phyloP scores from a whole-genome alignment of 2,113 vertebrate species.

The Polyodon spathula region DNA sequence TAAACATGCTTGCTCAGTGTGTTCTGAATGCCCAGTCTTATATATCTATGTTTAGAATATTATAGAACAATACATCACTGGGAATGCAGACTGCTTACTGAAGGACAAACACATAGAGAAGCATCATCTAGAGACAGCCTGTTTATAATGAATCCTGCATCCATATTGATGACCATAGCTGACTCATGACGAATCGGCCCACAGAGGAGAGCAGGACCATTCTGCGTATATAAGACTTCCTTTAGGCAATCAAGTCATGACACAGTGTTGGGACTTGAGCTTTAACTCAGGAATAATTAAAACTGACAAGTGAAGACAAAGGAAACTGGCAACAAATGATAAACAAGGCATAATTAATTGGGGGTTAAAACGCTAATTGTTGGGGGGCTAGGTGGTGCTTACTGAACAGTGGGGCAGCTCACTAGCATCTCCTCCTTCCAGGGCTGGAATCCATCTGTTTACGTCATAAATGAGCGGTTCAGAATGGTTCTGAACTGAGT shows the following conservation, averaged over 20 bases:
- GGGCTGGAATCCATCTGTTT: no score
- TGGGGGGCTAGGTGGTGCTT: no score
- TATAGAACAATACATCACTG: constrained; percentile 25
- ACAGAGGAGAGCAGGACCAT: neutral
- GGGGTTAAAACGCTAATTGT: no score
- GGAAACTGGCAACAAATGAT: neutral
- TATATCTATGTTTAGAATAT: constrained; percentile 41
- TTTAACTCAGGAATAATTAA: neutral
- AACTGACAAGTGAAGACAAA: neutral
- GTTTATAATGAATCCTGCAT: constrained; percentile 25
- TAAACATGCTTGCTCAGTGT: no score
- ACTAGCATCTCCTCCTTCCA: no score
- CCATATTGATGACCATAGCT: constrained; percentile 20
- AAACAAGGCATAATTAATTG: no score
- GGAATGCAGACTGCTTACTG: constrained; percentile 29
- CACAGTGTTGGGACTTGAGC: neutral
- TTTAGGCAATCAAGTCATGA: neutral
- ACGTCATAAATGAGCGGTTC: no score
- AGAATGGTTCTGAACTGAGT: no score
- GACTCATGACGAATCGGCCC: constrained; percentile 24
- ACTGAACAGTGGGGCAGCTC: no score
- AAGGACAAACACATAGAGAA: constrained; percentile 30
- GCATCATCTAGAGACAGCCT: constrained; percentile 24
- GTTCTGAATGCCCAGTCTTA: constrained; percentile 36
- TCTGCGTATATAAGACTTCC: neutral